phyloP scores from a whole-genome alignment of 1,140 invertebrate genomes.

The Cepaea nemoralis region DNA sequence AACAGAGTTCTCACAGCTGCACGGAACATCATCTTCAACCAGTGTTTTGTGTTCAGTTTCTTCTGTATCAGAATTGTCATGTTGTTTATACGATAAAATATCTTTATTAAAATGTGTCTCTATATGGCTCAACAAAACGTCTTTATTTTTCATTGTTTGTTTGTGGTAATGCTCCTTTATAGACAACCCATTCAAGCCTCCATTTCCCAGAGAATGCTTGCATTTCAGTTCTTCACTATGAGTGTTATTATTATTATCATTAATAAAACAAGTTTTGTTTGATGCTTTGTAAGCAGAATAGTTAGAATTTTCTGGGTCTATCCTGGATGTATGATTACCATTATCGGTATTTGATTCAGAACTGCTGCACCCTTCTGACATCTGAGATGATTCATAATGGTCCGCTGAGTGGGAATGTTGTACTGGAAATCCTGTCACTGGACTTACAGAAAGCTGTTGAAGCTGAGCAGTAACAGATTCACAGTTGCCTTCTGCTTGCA shows the following conservation, averaged over 20 bases:
- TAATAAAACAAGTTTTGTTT: not conserved
- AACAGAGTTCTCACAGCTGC: not conserved
- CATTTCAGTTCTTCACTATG: not conserved
- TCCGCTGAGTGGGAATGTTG: not conserved
- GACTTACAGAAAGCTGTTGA: not conserved
- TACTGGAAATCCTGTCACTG: not conserved
- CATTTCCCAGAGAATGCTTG: not conserved
- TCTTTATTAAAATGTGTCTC: not conserved
- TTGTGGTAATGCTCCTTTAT: no score
- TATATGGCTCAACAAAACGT: not conserved
- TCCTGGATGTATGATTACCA: no score
- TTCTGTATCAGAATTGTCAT: not conserved
- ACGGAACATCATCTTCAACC: not conserved
- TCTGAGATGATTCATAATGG: slow-evolving; percentile 1
- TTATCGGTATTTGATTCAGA: not conserved
- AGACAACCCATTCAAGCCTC: no score
- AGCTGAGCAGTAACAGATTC: not conserved
- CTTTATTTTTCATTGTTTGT: slow-evolving; percentile 1
- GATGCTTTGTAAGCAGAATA: not conserved
- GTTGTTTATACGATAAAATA: slow-evolving; percentile 29
- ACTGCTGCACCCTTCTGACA: not conserved
- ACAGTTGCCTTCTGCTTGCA: not conserved
- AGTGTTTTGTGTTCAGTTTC: slow-evolving; percentile 9
- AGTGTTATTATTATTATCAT: not conserved
- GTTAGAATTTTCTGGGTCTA: not conserved